phyloP scores from a whole-genome alignment of 2,888 invertebrate species.

The Acronicta aceris region DNA sequence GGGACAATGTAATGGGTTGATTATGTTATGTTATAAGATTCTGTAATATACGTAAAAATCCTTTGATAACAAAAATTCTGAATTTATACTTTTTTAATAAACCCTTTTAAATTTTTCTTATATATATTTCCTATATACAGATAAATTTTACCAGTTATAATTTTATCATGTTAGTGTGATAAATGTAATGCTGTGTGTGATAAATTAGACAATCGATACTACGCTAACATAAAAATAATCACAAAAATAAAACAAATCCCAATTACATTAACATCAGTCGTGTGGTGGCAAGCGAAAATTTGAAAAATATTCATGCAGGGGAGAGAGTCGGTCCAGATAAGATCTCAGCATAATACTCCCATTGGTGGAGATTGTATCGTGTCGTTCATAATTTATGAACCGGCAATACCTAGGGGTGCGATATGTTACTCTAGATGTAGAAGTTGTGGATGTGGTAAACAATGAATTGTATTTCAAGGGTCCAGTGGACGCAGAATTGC shows the following conservation, averaged over 20 bases:
- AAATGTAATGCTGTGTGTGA: too few relatives aligned
- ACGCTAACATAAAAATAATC: constrained; percentile 8
- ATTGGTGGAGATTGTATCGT: constrained; percentile 82
- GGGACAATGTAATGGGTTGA: too few relatives aligned
- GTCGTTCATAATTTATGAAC: constrained; percentile 85
- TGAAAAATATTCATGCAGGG: constrained; percentile 58
- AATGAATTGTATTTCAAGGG: too few relatives aligned
- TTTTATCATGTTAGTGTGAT: too few relatives aligned
- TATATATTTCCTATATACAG: too few relatives aligned
- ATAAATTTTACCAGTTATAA: too few relatives aligned
- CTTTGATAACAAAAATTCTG: too few relatives aligned
- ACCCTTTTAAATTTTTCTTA: too few relatives aligned
- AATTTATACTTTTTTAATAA: too few relatives aligned
- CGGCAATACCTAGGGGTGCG: constrained; percentile 71
- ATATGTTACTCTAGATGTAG: constrained; percentile 55
- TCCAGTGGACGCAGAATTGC: too few relatives aligned
- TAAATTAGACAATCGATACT: not conserved
- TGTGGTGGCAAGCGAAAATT: constrained; percentile 62
- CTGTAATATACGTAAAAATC: too few relatives aligned
- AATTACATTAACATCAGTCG: constrained; percentile 11
- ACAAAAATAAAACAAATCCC: constrained; percentile 13
- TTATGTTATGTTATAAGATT: too few relatives aligned
- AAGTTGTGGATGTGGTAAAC: constrained; percentile 35
- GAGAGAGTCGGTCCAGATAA: constrained; percentile 60
- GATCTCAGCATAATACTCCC: constrained; percentile 80